Percentiles rank a stretch among this genome's conserved stretches.
These are phyloP conservation scores for Cryptus viduatorius DNA, from an alignment of 2,888 invertebrate genomes.

Conservation along the genomic window DNA sequence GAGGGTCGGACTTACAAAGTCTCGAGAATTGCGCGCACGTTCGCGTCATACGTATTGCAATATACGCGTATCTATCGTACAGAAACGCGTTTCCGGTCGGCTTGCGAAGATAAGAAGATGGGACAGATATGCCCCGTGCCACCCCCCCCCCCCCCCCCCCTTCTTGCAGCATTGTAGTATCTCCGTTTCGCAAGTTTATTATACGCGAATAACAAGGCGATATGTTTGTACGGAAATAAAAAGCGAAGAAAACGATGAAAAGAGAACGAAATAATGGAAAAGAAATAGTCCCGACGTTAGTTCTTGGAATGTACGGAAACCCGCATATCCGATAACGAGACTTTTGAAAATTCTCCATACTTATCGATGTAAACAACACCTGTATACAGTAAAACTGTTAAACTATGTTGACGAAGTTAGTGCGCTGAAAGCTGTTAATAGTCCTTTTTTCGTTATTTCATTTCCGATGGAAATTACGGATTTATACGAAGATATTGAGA, in stretches of 20 bases:
- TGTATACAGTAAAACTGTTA: no score
- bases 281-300: background rate
- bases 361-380: no score
- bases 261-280: constrained; percentile 10
- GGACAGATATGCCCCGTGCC: background rate
- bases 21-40: background rate
- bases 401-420: no score
- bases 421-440: no score
- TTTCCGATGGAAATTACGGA: no score
- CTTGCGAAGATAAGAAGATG: constrained; percentile 50
- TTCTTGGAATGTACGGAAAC: no score
- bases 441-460: no score
- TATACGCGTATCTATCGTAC: background rate
- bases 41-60: background rate
- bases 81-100: constrained; percentile 42
- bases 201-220: constrained; percentile 59
- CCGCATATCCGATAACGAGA: no score
- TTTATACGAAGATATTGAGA: no score
- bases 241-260: constrained; percentile 5
- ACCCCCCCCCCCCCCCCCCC: background rate
- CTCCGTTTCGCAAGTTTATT: constrained; percentile 59
- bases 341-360: no score
- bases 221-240: constrained; percentile 49
- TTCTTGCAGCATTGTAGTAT: background rate
- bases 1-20: constrained; percentile 9